Evolutionary conservation across 2,113 vertebrate species (phyloP).

Genomic region (Okapia johnstoni): DNA sequence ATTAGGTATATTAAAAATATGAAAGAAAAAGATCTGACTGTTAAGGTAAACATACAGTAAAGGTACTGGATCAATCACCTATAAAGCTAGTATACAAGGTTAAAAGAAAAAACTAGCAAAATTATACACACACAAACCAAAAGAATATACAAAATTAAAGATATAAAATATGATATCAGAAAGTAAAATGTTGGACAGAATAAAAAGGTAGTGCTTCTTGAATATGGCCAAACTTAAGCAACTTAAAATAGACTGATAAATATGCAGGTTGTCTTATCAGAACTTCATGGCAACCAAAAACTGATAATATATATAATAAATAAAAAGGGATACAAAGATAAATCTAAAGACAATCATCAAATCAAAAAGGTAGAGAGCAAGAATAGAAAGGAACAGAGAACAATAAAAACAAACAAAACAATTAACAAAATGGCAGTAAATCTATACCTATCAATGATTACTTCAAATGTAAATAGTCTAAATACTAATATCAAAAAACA

Average conservation of each 20-base stretch:
- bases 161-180: not conserved
- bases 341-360: not conserved
- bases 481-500: too few species aligned
- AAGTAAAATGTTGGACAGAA: not conserved
- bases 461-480: too few species aligned
- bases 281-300: not conserved
- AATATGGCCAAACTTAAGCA: not conserved
- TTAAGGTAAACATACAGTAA: not conserved
- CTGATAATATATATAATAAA: not conserved
- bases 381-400: not conserved
- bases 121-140: not conserved
- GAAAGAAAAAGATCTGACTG: not conserved
- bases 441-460: not conserved
- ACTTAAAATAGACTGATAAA: not conserved
- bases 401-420: not conserved
- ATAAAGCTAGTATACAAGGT: not conserved
- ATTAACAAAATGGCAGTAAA: not conserved
- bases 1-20: not conserved
- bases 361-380: not conserved
- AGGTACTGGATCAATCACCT: not conserved
- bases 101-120: not conserved
- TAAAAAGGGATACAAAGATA: not conserved
- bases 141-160: not conserved
- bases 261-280: not conserved
- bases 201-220: not conserved